Evolutionary conservation across 2,888 invertebrate species (phyloP), one percentile per base, ranked within the genome.

Genomic region (Anodontia alba): DNA sequence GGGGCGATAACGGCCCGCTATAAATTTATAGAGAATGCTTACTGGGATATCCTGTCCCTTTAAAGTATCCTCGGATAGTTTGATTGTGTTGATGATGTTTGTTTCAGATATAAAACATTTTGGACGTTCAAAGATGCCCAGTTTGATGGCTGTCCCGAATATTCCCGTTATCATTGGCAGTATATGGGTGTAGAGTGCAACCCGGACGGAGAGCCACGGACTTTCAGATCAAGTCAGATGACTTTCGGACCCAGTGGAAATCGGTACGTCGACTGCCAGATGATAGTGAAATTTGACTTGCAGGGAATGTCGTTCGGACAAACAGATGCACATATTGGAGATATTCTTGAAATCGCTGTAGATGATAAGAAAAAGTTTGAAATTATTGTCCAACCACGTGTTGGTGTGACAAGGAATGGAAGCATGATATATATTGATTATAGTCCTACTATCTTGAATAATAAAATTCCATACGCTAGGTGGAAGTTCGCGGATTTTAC

Each of bases 71-170:
- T n/a, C n/a, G n/a, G n/a, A n/a, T n/a, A n/a, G n/a, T n/a, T n/a
- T n/a, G n/a, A n/a, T n/a, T n/a, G n/a, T n/a, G 38, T 12, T 38
- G 5, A 38, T 8, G 38, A 8, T 38, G 5, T 62, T 31, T 31
- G 17, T 62, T 62, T 5, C 69, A 80, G 80, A 42, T 81, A 81
- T 31, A 77, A 76, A 17, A 77, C 81, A 31, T 81, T 81, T 67
- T 81, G 81, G 81, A 77, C 77, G 0, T 81, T 57, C 71, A 81
- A 74, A 38, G 67, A 77, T 23, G 81, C 81, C 26, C 62, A 78
- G 33, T 81, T 81, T 43, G 77, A 81, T 12, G 81, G 81, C n/a
- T 81, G 81, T 67, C 81, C 81, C n/a, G 77, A 77, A 51, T 81
- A 78, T 29, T 81, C 81, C 10, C 42, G 74, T 2, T 81, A 71